Evolutionary conservation across 2,113 vertebrate genomes (phyloP), one percentile per base, ranked within the genome.

Genomic region (Neolamprologus kungweensis): DNA sequence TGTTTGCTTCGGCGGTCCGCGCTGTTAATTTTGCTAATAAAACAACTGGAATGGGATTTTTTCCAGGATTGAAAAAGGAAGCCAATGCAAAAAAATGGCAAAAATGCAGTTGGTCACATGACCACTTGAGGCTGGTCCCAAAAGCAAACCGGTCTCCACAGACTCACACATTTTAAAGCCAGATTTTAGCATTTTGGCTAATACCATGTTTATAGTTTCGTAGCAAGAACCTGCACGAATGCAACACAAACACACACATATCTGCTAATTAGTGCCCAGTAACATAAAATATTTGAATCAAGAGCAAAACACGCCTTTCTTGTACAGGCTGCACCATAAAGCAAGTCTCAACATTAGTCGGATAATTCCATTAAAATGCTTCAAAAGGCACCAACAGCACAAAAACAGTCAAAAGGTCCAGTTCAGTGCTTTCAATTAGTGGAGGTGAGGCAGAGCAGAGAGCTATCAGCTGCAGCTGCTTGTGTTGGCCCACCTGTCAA

Each of bases 381-480:
- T 47, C 71, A 47, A 75, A 75, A 75, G 40, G 68, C 21, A 47
- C 68, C 68, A 47, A 28, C 42, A 7, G 40, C 71, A 75, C 42
- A 75, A 28, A 75, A 45, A 28, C 71, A 47, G 14, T 19, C 42
- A 75, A 28, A 17, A 75, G 71, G 71, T 75, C 71, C 42, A 75
- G 42, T 75, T 75, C 71, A 75, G 42, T 75, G 71, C 71, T 50
- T 75, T 50, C 23, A 47, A 75, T 75, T 75, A 75, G 42, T 19
- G 71, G 42, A 75, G 42, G 71, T 75, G 42, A 47, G 42, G 42
- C 71, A 31, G 14, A 28, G 42, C 40, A 50, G 23, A 28, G 40
- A 19, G 71, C 40, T 28, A 75, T 75, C 71, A 75, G 71, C 68
- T 73, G 68, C 68, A 47, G 68, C 71, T 75, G 71, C 71, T 75